Evolutionary conservation across 1,140 invertebrate species (phyloP).

Genomic region (Plectrocnemia conspersa): DNA sequence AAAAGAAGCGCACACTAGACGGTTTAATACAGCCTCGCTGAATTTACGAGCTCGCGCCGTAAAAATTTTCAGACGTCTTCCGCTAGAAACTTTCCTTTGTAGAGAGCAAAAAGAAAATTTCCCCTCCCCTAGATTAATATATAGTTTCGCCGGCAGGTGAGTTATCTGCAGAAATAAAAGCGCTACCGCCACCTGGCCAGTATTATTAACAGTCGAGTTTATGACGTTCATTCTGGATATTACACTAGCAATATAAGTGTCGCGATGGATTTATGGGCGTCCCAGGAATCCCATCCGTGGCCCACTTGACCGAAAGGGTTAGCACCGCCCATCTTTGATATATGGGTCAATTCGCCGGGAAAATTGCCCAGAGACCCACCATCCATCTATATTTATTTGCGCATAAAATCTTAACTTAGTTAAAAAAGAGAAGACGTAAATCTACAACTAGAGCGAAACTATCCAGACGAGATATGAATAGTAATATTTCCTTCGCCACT

Average conservation of each 20-base stretch:
- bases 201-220: constrained; percentile 21
- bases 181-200: constrained; percentile 10
- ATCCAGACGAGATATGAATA: too few species aligned
- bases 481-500: too few species aligned
- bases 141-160: not conserved
- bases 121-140: constrained; percentile 1
- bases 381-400: too few species aligned
- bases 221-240: constrained; percentile 13
- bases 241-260: constrained; percentile 11
- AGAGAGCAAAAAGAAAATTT: not conserved
- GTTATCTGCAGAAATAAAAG: constrained; percentile 15
- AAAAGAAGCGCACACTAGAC: constrained; percentile 4
- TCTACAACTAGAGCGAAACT: too few species aligned
- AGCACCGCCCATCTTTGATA: too few species aligned
- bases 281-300: too few species aligned
- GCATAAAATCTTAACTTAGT: too few species aligned
- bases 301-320: too few species aligned
- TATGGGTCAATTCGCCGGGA: too few species aligned
- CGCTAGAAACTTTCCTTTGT: constrained; percentile 7
- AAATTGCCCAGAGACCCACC: too few species aligned
- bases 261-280: constrained; percentile 2
- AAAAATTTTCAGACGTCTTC: constrained; percentile 18
- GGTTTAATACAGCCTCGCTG: constrained; percentile 18
- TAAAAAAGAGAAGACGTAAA: too few species aligned
- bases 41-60: constrained; percentile 18